phyloP scores from a whole-genome alignment of 1,140 invertebrate species.

The Orchesella cincta region DNA sequence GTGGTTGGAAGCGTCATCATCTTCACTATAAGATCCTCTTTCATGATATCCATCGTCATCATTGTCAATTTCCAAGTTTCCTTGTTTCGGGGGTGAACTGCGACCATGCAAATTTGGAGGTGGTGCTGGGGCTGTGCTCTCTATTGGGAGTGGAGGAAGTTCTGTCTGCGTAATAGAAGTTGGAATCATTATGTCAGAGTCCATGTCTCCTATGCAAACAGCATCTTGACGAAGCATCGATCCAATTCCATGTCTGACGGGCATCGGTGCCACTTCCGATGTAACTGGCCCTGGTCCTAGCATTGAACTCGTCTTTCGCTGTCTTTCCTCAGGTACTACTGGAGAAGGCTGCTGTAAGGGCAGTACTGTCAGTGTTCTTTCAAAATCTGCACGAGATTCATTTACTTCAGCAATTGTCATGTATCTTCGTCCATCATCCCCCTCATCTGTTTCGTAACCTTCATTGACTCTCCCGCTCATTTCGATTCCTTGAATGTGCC shows the following conservation, averaged over 20 bases:
- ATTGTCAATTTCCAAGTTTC: background rate
- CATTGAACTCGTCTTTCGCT: no score
- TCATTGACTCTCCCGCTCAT: constrained; percentile 40
- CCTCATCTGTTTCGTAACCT: constrained; percentile 34
- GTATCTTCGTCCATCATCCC: constrained; percentile 33
- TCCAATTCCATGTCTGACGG: background rate
- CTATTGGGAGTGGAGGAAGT: background rate
- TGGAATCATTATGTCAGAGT: background rate
- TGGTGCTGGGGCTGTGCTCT: background rate
- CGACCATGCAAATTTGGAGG: background rate
- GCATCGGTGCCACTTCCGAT: background rate
- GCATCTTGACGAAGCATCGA: background rate
- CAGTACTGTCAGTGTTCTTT: background rate
- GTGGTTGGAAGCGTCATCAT: background rate
- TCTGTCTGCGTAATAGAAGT: background rate
- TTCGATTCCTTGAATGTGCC: background rate
- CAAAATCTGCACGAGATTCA: constrained; percentile 38
- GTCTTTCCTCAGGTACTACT: background rate
- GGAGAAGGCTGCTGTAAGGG: background rate
- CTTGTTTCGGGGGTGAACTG: background rate
- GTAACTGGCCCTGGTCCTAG: background rate
- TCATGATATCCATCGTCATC: constrained; percentile 42
- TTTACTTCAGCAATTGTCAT: constrained; percentile 49
- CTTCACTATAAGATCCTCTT: constrained; percentile 34
- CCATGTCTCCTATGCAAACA: background rate